Evolutionary conservation across 2,113 vertebrate genomes (phyloP).

Genomic region (Osmerus mordax): DNA sequence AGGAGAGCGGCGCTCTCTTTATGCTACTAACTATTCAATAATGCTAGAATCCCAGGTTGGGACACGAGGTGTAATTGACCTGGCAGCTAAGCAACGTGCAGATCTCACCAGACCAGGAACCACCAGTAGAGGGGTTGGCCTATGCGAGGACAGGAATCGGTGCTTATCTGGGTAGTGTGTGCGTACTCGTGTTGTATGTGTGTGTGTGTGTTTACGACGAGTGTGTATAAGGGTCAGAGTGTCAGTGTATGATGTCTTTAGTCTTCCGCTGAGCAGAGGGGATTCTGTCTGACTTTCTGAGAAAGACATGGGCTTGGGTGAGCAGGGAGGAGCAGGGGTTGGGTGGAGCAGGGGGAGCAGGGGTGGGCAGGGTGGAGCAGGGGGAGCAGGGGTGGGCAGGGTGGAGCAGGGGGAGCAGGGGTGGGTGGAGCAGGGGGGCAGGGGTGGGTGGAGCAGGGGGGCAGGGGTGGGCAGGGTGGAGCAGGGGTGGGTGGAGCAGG

Average conservation of each 20-base stretch:
- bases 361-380: not conserved
- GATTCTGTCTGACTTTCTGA: not conserved
- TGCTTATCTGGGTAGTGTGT: not conserved
- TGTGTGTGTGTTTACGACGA: not conserved
- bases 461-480: not conserved
- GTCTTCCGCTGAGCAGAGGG: not conserved
- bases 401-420: not conserved
- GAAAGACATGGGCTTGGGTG: constrained; percentile 21
- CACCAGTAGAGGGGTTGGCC: too few relatives aligned
- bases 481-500: not conserved
- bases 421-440: constrained; percentile 12
- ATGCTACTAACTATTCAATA: too few relatives aligned
- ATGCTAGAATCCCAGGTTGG: too few relatives aligned
- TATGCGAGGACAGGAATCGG: too few relatives aligned
- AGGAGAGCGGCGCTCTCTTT: too few relatives aligned
- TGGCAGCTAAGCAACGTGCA: too few relatives aligned
- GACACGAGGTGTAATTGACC: too few relatives aligned
- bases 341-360: not conserved
- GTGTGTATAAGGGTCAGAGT: not conserved
- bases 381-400: not conserved
- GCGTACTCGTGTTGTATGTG: not conserved
- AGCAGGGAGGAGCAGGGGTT: constrained; percentile 16
- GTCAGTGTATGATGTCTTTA: not conserved
- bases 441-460: not conserved
- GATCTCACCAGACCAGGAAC: too few relatives aligned